phyloP scores from a whole-genome alignment of 2,113 vertebrate genomes.

The Panurus biarmicus region DNA sequence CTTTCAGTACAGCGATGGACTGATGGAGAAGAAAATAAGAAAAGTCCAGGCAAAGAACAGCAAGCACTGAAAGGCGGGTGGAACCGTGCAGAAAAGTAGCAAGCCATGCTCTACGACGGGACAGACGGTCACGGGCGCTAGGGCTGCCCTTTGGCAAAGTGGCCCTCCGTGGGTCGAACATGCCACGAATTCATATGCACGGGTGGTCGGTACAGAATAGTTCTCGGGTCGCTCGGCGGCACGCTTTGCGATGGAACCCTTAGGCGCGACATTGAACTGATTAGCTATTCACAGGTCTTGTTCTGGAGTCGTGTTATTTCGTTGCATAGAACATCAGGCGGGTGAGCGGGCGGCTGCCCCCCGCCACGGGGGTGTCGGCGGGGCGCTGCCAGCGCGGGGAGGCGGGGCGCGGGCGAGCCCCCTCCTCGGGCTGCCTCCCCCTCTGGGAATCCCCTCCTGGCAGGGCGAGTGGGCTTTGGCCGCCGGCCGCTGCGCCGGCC shows the following conservation, averaged over 20 bases:
- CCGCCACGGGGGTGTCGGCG: slow-evolving; percentile 34
- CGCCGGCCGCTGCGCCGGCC: background rate
- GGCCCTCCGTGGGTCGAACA: slow-evolving; percentile 85
- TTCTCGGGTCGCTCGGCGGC: slow-evolving; percentile 71
- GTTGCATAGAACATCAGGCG: slow-evolving; percentile 98
- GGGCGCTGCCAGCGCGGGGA: background rate
- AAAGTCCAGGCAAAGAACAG: slow-evolving; percentile 73
- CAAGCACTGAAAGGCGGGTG: slow-evolving; percentile 78
- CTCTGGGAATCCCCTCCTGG: background rate
- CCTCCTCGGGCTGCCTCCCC: background rate
- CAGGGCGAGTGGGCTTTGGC: background rate
- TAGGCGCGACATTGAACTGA: slow-evolving; percentile 77
- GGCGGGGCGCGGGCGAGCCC: background rate
- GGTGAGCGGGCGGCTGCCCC: slow-evolving; percentile 77
- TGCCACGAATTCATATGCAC: slow-evolving; percentile 90
- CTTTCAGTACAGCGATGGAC: slow-evolving; percentile 72
- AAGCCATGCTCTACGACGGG: slow-evolving; percentile 90
- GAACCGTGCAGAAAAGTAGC: slow-evolving; percentile 87
- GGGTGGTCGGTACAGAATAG: slow-evolving; percentile 81
- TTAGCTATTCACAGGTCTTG: slow-evolving; percentile 79
- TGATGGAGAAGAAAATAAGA: slow-evolving; percentile 61
- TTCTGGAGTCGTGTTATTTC: slow-evolving; percentile 89
- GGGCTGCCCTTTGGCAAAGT: slow-evolving; percentile 90
- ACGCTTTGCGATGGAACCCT: slow-evolving; percentile 77
- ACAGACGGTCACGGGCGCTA: slow-evolving; percentile 82